phyloP scores from a whole-genome alignment of 2,113 vertebrate species.

The Spea bombifrons region DNA sequence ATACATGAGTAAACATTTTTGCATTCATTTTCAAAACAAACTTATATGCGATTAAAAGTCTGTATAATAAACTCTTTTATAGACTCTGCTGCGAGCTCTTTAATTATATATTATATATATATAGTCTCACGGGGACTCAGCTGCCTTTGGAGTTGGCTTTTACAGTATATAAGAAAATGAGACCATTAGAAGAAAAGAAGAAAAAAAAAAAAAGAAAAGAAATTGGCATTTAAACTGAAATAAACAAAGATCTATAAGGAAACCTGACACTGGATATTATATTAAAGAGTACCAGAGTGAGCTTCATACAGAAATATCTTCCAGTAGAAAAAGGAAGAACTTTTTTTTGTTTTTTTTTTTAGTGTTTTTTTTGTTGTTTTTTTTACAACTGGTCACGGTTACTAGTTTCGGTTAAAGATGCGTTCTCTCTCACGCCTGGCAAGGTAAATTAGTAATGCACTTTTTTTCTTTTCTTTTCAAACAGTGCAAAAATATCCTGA shows the following conservation, averaged over 20 bases:
- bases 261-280: conserved; percentile 65
- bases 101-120: conserved; percentile 63
- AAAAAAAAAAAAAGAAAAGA: too few species aligned
- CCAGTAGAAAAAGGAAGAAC: conserved; percentile 64
- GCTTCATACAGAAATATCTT: conserved; percentile 66
- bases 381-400: conserved; percentile 27
- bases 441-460: conserved; percentile 70
- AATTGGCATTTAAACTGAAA: conserved; percentile 60
- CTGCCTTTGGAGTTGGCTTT: conserved; percentile 67
- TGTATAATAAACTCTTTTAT: conserved; percentile 58
- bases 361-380: too few species aligned
- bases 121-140: conserved; percentile 58
- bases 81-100: conserved; percentile 56
- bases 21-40: conserved; percentile 46
- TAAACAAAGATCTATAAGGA: conserved; percentile 59
- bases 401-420: conserved; percentile 65
- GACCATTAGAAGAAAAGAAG: conserved; percentile 64
- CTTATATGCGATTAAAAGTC: conserved; percentile 54
- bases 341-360: too few species aligned
- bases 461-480: conserved; percentile 51
- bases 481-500: conserved; percentile 74
- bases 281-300: conserved; percentile 66
- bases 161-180: conserved; percentile 65
- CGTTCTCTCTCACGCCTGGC: conserved; percentile 67
- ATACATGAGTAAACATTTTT: conserved; percentile 61